These are phyloP conservation scores for Gallirallus australis DNA, from an alignment of 2,797 vertebrate species.

Conservation along the genomic window DNA sequence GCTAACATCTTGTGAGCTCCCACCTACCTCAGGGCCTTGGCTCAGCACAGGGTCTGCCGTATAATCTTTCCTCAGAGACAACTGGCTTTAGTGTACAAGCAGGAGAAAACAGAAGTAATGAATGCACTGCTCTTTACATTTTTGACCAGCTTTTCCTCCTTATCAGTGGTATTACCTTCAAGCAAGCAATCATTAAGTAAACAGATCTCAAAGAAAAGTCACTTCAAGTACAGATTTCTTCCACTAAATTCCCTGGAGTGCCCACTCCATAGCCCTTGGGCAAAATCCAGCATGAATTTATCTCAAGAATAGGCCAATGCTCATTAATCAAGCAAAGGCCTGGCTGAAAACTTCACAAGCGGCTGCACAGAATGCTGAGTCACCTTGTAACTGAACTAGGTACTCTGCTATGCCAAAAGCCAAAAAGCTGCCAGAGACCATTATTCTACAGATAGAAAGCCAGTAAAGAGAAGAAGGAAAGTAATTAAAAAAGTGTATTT, in stretches of 20 bases:
- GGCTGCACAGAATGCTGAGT: slow-evolving; percentile 18
- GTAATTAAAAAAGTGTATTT: slow-evolving; percentile 19
- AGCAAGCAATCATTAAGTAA: slow-evolving; percentile 69
- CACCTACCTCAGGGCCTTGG: not conserved
- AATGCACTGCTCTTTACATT: not conserved
- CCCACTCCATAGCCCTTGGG: slow-evolving; percentile 50
- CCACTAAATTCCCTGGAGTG: slow-evolving; percentile 39
- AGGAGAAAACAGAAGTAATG: not conserved
- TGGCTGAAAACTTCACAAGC: slow-evolving; percentile 55
- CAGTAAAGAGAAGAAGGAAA: slow-evolving; percentile 25
- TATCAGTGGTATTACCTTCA: slow-evolving; percentile 61
- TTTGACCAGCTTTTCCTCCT: slow-evolving; percentile 29
- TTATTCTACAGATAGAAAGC: slow-evolving; percentile 13
- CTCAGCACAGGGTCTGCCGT: not conserved
- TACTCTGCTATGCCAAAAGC: slow-evolving; percentile 27
- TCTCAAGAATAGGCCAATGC: slow-evolving; percentile 52
- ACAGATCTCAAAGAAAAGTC: slow-evolving; percentile 70
- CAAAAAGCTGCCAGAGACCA: slow-evolving; percentile 15
- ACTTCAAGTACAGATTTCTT: slow-evolving; percentile 60
- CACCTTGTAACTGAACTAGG: slow-evolving; percentile 57
- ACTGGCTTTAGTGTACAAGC: not conserved
- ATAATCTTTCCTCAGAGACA: not conserved
- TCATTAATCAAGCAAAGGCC: slow-evolving; percentile 74
- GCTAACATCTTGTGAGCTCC: not conserved
- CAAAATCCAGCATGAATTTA: slow-evolving; percentile 65